A percentile compares a stretch with the other conserved stretches of the same genome.
Conservation (phyloP, 2,888 invertebrate genomes). For the Octodonta nipae region DNA sequence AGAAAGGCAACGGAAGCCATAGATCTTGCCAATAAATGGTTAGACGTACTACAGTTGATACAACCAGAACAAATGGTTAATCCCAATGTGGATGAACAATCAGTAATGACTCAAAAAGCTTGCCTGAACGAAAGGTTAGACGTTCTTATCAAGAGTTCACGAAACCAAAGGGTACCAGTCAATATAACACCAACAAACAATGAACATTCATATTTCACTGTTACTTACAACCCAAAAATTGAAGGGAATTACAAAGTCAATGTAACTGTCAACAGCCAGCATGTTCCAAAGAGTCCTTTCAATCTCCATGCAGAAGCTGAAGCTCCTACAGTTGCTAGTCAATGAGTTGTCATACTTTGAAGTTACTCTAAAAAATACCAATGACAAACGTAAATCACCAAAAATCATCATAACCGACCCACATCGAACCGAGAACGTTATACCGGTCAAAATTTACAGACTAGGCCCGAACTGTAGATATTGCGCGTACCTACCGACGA, state of each 20-base stretch:
- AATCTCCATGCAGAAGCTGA: conserved; percentile 48
- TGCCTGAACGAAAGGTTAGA: too few relatives aligned
- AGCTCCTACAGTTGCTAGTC: conserved; percentile 53
- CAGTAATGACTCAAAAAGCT: too few relatives aligned
- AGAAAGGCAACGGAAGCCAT: conserved; percentile 85
- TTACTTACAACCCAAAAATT: conserved; percentile 61
- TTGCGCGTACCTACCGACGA: conserved; percentile 65
- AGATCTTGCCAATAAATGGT: conserved; percentile 79
- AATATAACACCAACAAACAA: conserved; percentile 72
- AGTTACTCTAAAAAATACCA: conserved; percentile 65
- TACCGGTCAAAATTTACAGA: conserved; percentile 58
- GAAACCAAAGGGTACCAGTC: conserved; percentile 46
- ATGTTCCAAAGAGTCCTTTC: conserved; percentile 74
- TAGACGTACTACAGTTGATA: conserved; percentile 77
- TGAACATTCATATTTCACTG: conserved; percentile 66
- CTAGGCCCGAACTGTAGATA: conserved; percentile 61
- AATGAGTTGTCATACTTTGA: conserved; percentile 70
- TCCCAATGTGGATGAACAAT: too few relatives aligned
- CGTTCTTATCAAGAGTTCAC: conserved; percentile 43
- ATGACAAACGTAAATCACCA: too few relatives aligned
- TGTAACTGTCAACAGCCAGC: conserved; percentile 59
- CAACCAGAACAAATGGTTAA: conserved; percentile 80
- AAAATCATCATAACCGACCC: conserved; percentile 74
- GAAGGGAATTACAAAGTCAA: conserved; percentile 65
- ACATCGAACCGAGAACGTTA: conserved; percentile 59